A percentile compares a stretch with the other conserved stretches of the same genome.
Evolutionary conservation across 1,140 invertebrate species (phyloP).

Genomic region (Caenorhabditis remanei): DNA sequence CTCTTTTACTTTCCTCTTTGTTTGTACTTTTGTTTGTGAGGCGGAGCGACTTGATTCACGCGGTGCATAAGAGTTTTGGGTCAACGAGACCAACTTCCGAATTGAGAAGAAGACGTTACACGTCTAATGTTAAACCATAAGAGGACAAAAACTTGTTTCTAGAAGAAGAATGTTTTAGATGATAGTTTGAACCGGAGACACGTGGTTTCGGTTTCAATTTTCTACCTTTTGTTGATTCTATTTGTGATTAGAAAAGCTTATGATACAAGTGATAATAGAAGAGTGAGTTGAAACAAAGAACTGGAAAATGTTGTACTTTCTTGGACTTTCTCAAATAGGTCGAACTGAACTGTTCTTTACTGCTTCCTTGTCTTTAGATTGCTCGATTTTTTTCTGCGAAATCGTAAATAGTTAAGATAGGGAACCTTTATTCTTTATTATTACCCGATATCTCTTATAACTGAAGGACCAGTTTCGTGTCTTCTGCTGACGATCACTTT

Average conservation of each 20-base stretch:
- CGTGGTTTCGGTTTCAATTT: neutral
- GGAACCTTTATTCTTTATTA: too few species aligned
- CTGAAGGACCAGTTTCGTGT: too few species aligned
- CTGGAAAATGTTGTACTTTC: too few species aligned
- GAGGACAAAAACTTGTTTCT: neutral
- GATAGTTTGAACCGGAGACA: constrained; percentile 23
- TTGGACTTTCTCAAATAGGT: too few species aligned
- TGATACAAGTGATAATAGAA: too few species aligned
- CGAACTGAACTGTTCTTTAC: too few species aligned
- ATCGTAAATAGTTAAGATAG: too few species aligned
- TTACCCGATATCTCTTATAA: too few species aligned
- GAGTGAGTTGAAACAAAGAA: too few species aligned
- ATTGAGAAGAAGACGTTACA: constrained; percentile 26
- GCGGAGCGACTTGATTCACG: neutral
- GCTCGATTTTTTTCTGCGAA: too few species aligned
- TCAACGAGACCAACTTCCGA: constrained; percentile 1
- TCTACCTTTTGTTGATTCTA: neutral
- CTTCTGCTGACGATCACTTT: too few species aligned
- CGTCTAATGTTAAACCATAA: neutral
- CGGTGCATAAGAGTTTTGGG: neutral
- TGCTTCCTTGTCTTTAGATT: too few species aligned
- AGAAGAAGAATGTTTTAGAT: neutral
- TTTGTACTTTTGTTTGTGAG: constrained; percentile 49
- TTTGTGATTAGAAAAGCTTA: neutral
- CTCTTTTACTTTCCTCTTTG: constrained; percentile 3